Evolutionary conservation across 2,797 vertebrate species (phyloP), one percentile per base, ranked within the genome.

Genomic region (Xiphorhynchus erythropygius): DNA sequence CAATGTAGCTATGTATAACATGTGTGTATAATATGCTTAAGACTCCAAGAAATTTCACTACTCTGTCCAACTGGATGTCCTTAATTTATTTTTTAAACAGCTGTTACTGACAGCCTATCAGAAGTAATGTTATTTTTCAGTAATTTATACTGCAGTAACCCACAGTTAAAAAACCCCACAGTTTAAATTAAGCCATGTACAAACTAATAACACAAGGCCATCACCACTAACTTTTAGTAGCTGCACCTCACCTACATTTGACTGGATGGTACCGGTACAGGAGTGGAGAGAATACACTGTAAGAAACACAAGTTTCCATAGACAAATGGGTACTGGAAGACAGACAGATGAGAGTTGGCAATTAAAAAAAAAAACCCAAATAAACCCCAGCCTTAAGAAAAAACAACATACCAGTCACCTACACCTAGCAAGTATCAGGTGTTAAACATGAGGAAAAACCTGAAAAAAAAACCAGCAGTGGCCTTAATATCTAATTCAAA

Each of bases 251-350:
- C 16, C 30, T 46, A 53, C 60, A 8, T 65, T 50, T 63, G 25
- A 69, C 11, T 63, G 46, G 17, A 73, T 33, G 16, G 30, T 39
- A 73, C 3, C 73, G 23, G 35, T 27, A 71, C 13, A 73, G 35
- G 18, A 89, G 8, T 22, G 17, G 56, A 22, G 89, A 87, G 23
- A 33, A 49, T 7, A 75, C 10, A 19, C 3, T 5, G 1, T 5
- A 47, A 85, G 47, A 59, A 65, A 46, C 33, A 1, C 11, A 50
- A 5, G 7, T 47, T 90, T 70, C 67, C 22, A 64, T 2, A 37
- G 18, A 41, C 18, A 70, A 44, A 13, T 5, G 4, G 30, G 17
- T 17, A 46, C 0, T 0, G 25, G 14, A 12, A 62, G 11, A 55
- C 11, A 82, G 6, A 50, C 0, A 50, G 21, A 8, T 49, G 11